Base-by-base conservation (phyloP, 2,797 vertebrate genomes). In the Periparus ater region DNA sequence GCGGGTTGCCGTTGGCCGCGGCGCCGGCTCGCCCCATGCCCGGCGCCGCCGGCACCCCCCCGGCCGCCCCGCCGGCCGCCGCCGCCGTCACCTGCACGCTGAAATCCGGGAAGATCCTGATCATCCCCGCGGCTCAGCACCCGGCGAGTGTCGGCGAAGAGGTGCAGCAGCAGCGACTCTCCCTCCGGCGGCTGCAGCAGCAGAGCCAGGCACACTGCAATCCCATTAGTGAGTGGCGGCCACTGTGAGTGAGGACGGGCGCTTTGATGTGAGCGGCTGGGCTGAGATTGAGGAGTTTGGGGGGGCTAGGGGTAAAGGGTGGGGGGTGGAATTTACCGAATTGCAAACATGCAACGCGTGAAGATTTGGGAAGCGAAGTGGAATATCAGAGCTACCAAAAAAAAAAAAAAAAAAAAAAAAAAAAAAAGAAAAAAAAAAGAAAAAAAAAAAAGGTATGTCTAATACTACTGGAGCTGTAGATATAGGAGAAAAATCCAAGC, bases 51-150 rank as follows among this genome's bases (percentile, higher is more conserved):
- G 99, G 94, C 98, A 98, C 91, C 40, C 68, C 50, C 51, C 68
- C 68, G 38, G 38, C 68, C 38, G 68, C 68, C 50, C 68, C 68
- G 68, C 98, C 98, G 88, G 98, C 98, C 76, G 68, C 98, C 89
- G 98, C 98, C 97, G 99, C 77, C 63, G 77, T 99, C 98, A 99
- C 99, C 98, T 99, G 99, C 98, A 99, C 99, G 98, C 99, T 99
- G 98, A 99, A 99, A 98, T 99, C 99, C 98, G 99, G 99, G 98
- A 99, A 99, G 98, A 99, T 99, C 98, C 99, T 98, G 98, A 98
- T 98, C 98, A 98, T 99, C 97, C 98, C 98, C 97, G 98, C 97
- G 96, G 97, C 96, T 97, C 96, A 97, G 96, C 95, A 97, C 97
- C 97, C 93, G 81, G 96, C 92, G 97, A 97, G 97, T 97, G 97